Conservation (phyloP, 2,888 invertebrate genomes). For the Ceriagrion tenellum region DNA sequence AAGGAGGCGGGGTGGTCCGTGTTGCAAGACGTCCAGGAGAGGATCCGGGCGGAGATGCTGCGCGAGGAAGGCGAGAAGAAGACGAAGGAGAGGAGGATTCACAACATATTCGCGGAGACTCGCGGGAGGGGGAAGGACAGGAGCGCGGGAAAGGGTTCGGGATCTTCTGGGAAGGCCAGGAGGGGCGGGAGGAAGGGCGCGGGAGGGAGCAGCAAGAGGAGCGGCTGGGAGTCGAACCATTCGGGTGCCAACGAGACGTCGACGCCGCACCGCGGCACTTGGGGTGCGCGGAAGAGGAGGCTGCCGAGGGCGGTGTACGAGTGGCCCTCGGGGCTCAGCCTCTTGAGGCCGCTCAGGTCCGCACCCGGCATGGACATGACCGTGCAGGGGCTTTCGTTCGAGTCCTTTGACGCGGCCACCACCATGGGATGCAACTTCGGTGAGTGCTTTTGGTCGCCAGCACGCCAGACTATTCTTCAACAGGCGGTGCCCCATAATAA, state of each 20-base stretch:
- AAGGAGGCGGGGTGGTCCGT: background rate
- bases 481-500: no score
- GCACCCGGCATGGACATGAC: conserved; percentile 29
- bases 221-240: background rate
- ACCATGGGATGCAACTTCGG: conserved; percentile 39
- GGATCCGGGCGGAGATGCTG: background rate
- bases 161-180: background rate
- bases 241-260: background rate
- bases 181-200: background rate
- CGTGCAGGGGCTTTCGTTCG: background rate
- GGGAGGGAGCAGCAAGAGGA: background rate
- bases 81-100: background rate
- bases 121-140: background rate
- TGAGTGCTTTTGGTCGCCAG: background rate
- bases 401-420: background rate
- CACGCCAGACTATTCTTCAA: no score
- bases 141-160: background rate
- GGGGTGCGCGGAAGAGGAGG: background rate
- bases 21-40: background rate
- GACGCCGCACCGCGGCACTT: background rate
- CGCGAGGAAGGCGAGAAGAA: background rate
- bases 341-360: background rate
- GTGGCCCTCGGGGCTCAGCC: background rate
- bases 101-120: conserved; percentile 16
- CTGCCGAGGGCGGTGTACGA: background rate